These are phyloP conservation scores for Varroa destructor DNA, from an alignment of 1,140 invertebrate genomes.

Conservation along the genomic window DNA sequence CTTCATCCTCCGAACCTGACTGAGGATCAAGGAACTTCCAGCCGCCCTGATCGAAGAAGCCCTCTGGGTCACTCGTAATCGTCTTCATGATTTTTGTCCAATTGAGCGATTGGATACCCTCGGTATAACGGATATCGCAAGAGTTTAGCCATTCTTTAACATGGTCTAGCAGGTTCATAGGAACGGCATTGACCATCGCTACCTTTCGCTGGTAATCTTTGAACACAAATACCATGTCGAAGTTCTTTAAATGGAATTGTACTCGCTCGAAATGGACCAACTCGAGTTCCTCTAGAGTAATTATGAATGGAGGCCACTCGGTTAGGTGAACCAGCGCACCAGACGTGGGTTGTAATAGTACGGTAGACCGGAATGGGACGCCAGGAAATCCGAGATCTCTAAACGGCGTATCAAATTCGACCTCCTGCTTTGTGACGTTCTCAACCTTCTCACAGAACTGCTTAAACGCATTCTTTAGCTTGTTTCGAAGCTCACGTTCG, in stretches of 20 bases:
- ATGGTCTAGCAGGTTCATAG: slow-evolving; percentile 95
- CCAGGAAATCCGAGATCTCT: slow-evolving; percentile 93
- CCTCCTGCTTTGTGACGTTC: slow-evolving; percentile 82
- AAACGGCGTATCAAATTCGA: slow-evolving; percentile 98
- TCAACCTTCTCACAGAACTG: slow-evolving; percentile 97
- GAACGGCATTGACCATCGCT: slow-evolving; percentile 91
- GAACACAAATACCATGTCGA: slow-evolving; percentile 99
- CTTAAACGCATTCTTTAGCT: slow-evolving; percentile 92
- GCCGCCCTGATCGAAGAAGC: slow-evolving; percentile 94
- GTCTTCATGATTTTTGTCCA: slow-evolving; percentile 99
- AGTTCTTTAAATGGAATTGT: slow-evolving; percentile 95
- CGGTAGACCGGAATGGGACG: slow-evolving; percentile 90
- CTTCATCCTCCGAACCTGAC: slow-evolving; percentile 58
- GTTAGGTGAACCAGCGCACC: slow-evolving; percentile 91
- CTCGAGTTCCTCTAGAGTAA: slow-evolving; percentile 92
- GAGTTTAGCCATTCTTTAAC: slow-evolving; percentile 99
- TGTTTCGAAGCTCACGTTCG: slow-evolving; percentile 87
- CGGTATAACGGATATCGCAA: slow-evolving; percentile 91
- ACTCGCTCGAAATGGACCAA: slow-evolving; percentile 97
- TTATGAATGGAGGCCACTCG: slow-evolving; percentile 98
- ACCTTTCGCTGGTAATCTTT: slow-evolving; percentile 92
- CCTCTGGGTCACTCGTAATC: slow-evolving; percentile 93
- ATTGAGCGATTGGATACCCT: slow-evolving; percentile 95
- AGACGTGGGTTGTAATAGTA: slow-evolving; percentile 88
- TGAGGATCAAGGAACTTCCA: slow-evolving; percentile 97